These are phyloP conservation scores for Napeogenes inachia DNA, from an alignment of 2,888 invertebrate genomes.

Conservation along the genomic window DNA sequence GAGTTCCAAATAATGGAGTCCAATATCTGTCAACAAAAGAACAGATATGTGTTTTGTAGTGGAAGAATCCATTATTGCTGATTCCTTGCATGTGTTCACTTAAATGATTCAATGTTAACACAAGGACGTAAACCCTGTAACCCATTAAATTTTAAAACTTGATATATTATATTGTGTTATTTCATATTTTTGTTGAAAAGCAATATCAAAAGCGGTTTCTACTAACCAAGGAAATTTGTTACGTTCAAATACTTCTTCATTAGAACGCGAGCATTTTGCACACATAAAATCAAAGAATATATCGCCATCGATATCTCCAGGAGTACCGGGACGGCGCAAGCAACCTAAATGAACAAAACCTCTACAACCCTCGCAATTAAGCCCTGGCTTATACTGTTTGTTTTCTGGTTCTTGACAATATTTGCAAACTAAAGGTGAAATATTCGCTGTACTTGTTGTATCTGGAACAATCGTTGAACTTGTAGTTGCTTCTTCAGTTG, in stretches of 20 bases:
- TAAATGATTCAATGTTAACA: slow-evolving; percentile 86
- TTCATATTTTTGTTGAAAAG: no score
- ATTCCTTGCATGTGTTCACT: slow-evolving; percentile 83
- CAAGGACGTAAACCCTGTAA: slow-evolving; percentile 83
- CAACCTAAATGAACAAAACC: slow-evolving; percentile 81
- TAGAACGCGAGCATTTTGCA: slow-evolving; percentile 77
- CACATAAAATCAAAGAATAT: slow-evolving; percentile 86
- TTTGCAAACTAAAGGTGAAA: slow-evolving; percentile 66
- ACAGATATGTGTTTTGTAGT: slow-evolving; percentile 90
- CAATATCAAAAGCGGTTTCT: not conserved
- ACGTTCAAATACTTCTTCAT: slow-evolving; percentile 78
- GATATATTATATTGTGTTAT: not conserved
- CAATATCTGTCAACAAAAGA: slow-evolving; percentile 89
- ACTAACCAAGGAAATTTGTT: slow-evolving; percentile 83
- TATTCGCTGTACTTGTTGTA: not conserved
- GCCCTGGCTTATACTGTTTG: slow-evolving; percentile 76
- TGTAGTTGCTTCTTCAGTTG: not conserved
- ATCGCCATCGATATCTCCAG: slow-evolving; percentile 84
- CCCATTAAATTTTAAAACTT: slow-evolving; percentile 16
- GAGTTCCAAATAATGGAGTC: slow-evolving; percentile 83
- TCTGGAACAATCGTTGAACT: slow-evolving; percentile 2
- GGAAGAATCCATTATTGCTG: slow-evolving; percentile 89
- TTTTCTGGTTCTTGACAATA: slow-evolving; percentile 75
- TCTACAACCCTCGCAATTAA: slow-evolving; percentile 79
- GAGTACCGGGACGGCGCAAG: slow-evolving; percentile 80